Conservation (phyloP, 2,888 invertebrate species). For the Heliconius hortense region DNA sequence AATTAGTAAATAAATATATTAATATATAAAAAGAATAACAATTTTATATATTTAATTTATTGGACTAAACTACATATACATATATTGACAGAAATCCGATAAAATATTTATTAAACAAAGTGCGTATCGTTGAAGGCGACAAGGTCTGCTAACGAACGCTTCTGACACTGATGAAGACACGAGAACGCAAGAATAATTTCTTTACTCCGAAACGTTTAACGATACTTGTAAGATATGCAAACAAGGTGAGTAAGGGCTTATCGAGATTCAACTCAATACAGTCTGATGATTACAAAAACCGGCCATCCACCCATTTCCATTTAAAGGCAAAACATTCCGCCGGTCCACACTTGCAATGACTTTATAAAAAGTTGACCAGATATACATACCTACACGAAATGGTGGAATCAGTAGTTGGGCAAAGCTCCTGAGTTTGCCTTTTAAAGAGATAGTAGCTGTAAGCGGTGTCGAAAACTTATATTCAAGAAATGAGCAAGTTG, state of each 20-base stretch:
- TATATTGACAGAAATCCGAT: neutral
- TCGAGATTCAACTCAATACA: conserved; percentile 71
- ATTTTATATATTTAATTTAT: neutral
- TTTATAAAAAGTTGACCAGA: conserved; percentile 72
- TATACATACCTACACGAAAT: conserved; percentile 62
- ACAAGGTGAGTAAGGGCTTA: conserved; percentile 56
- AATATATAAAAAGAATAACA: too few species aligned
- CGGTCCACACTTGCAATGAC: conserved; percentile 68
- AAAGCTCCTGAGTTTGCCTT: conserved; percentile 69
- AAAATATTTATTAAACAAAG: conserved; percentile 12
- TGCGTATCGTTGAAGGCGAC: neutral
- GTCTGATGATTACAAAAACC: conserved; percentile 67
- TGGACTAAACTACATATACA: too few species aligned
- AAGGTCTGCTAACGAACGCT: conserved; percentile 8
- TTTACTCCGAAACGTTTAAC: conserved; percentile 39
- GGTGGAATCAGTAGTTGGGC: conserved; percentile 65
- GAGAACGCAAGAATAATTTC: conserved; percentile 36
- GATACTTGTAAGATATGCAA: conserved; percentile 61
- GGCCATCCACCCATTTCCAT: conserved; percentile 60
- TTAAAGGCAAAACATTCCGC: conserved; percentile 66
- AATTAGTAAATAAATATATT: too few species aligned
- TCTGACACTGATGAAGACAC: conserved; percentile 23
- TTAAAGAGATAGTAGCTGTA: conserved; percentile 57
- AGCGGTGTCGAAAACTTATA: conserved; percentile 65
- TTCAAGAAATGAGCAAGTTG: conserved; percentile 55